A percentile compares a stretch with the other conserved stretches of the same genome.
These are phyloP conservation scores for Apotomis capreana DNA, from an alignment of 2,888 invertebrate genomes.

Conservation along the genomic window DNA sequence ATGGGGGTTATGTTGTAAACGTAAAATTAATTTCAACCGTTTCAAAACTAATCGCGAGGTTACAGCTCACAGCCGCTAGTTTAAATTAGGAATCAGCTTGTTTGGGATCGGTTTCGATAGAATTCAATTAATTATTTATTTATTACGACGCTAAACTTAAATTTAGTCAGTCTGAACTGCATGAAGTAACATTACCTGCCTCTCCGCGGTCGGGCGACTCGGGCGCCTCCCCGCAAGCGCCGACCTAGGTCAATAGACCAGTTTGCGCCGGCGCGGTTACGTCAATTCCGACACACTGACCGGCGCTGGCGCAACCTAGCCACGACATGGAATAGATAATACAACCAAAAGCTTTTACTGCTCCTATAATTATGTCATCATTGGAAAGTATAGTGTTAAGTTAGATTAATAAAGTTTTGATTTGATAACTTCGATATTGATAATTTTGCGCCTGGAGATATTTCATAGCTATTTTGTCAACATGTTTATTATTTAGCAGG, in stretches of 20 bases:
- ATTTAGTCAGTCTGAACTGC: too few species aligned
- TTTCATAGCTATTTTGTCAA: background rate
- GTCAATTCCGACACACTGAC: conserved; percentile 44
- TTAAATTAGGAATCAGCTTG: too few species aligned
- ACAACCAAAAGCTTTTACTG: background rate
- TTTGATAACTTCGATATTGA: background rate
- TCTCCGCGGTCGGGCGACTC: conserved; percentile 49
- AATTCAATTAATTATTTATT: too few species aligned
- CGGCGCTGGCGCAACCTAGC: conserved; percentile 46
- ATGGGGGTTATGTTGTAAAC: too few species aligned
- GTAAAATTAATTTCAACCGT: too few species aligned
- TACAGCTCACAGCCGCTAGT: too few species aligned
- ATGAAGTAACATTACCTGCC: conserved; percentile 50
- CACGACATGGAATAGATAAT: conserved; percentile 4
- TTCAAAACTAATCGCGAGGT: too few species aligned
- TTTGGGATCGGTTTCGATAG: too few species aligned
- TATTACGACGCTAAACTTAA: too few species aligned
- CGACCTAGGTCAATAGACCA: conserved; percentile 31
- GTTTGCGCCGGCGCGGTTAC: conserved; percentile 44
- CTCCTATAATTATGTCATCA: background rate
- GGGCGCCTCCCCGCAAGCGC: conserved; percentile 47
- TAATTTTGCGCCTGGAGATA: conserved; percentile 3
- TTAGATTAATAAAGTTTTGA: background rate
- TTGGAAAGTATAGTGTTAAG: background rate
- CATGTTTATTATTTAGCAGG: background rate